Percentiles rank a stretch among this genome's conserved stretches.
Conservation (phyloP, 2,113 vertebrate genomes). For the Dicentrarchus labrax region DNA sequence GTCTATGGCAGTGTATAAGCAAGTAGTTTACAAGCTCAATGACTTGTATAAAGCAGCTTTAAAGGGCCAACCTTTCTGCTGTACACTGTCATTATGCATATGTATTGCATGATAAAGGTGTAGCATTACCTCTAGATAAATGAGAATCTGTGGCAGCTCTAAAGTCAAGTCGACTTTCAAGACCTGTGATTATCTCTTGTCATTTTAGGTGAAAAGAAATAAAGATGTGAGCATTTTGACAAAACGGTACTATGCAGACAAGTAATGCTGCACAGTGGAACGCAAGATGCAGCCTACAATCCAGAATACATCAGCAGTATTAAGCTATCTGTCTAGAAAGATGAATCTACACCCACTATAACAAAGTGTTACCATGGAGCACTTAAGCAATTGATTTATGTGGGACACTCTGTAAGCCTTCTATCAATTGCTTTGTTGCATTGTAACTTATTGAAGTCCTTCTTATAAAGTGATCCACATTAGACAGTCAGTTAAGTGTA, state of each 20-base stretch:
- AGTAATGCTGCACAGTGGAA: not conserved
- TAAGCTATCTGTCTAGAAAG: not conserved
- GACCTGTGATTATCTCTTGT: not conserved
- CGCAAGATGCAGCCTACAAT: not conserved
- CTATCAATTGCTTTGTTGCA: not conserved
- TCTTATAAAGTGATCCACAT: not conserved
- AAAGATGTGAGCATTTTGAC: not conserved
- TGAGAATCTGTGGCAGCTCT: not conserved
- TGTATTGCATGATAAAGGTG: not conserved
- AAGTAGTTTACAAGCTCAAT: not conserved
- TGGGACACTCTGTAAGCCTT: not conserved
- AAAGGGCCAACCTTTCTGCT: not conserved
- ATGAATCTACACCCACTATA: not conserved
- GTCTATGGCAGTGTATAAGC: no score
- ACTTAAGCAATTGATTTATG: constrained; percentile 1
- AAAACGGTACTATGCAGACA: not conserved
- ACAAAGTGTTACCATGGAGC: constrained; percentile 1
- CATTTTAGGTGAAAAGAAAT: not conserved
- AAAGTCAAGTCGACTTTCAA: not conserved
- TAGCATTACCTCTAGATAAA: not conserved
- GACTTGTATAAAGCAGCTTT: not conserved
- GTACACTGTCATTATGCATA: no score
- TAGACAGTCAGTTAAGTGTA: not conserved
- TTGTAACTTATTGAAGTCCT: not conserved
- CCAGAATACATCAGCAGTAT: not conserved